Base-by-base conservation (phyloP, 2,113 vertebrate genomes). In the Cyanocitta stelleri region DNA sequence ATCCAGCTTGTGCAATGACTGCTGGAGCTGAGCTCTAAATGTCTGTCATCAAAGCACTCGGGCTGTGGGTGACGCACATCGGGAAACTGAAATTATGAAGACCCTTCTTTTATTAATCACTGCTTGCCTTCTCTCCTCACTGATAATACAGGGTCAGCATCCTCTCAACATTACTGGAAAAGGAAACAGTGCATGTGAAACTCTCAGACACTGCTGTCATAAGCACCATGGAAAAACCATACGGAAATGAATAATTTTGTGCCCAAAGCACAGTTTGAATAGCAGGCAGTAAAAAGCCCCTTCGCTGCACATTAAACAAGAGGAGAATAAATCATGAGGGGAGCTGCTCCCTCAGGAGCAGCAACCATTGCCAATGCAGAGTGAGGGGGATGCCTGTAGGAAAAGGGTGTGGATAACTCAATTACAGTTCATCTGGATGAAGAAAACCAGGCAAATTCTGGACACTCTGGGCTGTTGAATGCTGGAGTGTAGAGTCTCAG, bases 251-350 rank as follows among this genome's bases (percentile, higher is more conserved):
- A 95, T 94, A 87, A 94, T 91, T 91, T 82, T 85, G 75, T 93
- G 85, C 87, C 68, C 93, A 90, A 91, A 94, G 85, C 92, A 87
- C 51, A 66, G 72, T 86, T 87, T 95, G 90, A 93, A 90, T 89
- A 94, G 85, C 62, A 87, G 81, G 82, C 87, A 90, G 58, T 93
- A 90, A 96, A 95, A 96, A 93, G 63, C 89, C 87, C 58, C n/a
- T 2, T 81, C 0, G 6, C 85, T 83, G 71, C 78, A 82, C 78
- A 39, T 91, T 76, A 79, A 85, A 91, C 67, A 74, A 95, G 88
- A 86, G 64, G 44, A 67, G 86, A 90, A 94, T 82, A 91, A 96
- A 96, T 87, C 91, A 85, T 16, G 74, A 89, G 81, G 49, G 71
- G 80, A 95, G 61, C 89, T 89, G 74, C 64, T 87, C 66, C 67